Percentiles rank a stretch among this genome's conserved stretches.
Conservation (phyloP, 1,140 invertebrate species). For the Brachionus paranguensis region DNA sequence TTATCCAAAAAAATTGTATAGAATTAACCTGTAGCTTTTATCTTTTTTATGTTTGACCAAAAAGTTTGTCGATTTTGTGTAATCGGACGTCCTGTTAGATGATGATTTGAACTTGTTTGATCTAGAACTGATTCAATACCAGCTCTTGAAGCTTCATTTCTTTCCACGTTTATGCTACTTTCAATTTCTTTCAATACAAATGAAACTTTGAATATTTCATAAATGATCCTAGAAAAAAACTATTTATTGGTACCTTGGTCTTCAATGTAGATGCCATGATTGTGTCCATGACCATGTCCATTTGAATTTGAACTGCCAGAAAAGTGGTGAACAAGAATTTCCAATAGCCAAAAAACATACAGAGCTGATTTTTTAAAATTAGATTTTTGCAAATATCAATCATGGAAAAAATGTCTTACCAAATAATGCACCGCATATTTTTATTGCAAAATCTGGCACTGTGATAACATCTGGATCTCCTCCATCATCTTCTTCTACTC, state of each 20-base stretch:
- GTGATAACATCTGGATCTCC: background rate
- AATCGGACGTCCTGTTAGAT: background rate
- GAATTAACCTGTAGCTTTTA: constrained; percentile 15
- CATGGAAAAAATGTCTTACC: background rate
- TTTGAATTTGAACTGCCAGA: background rate
- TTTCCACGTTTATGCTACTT: background rate
- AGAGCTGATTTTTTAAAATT: background rate
- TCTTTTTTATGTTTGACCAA: background rate
- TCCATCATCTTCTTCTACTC: constrained; percentile 26
- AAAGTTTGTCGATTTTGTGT: constrained; percentile 1
- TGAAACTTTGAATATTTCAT: background rate
- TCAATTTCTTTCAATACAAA: background rate
- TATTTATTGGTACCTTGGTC: background rate
- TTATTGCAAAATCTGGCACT: constrained; percentile 17
- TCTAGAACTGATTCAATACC: background rate
- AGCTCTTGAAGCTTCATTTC: background rate
- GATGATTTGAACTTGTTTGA: background rate
- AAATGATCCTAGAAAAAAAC: background rate
- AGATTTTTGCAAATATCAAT: background rate
- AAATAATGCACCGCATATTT: constrained; percentile 17
- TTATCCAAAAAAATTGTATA: background rate
- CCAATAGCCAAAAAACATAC: constrained; percentile 1
- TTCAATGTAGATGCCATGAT: background rate
- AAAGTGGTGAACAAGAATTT: constrained; percentile 7
- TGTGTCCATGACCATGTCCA: constrained; percentile 29